phyloP scores from a whole-genome alignment of 2,888 invertebrate genomes.

The Temnothorax rugatulus region DNA sequence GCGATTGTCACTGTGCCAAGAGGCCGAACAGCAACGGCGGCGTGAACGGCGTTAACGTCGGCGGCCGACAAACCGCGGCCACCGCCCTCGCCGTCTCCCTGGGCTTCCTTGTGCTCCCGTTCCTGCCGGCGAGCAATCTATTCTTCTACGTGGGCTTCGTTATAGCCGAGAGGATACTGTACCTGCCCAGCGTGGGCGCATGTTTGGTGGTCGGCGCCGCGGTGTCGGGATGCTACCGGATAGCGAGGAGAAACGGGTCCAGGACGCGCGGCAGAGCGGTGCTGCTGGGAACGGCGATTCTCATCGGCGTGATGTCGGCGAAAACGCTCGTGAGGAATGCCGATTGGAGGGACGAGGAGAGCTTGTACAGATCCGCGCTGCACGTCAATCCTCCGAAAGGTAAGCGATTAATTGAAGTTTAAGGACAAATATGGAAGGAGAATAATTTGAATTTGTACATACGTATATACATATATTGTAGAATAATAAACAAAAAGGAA shows the following conservation, averaged over 20 bases:
- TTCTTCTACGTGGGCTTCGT: conserved; percentile 99
- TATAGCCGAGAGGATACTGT: conserved; percentile 97
- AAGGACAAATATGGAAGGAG: background rate
- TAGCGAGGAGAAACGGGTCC: conserved; percentile 85
- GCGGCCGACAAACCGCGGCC: conserved; percentile 85
- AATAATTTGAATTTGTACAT: background rate
- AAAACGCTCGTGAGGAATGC: conserved; percentile 94
- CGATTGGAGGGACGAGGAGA: conserved; percentile 98
- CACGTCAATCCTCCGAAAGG: conserved; percentile 99
- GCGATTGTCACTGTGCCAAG: conserved; percentile 86
- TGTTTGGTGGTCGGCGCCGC: conserved; percentile 94
- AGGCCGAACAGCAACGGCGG: conserved; percentile 78
- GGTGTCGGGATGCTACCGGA: conserved; percentile 82
- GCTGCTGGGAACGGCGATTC: conserved; percentile 83
- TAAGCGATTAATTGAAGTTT: conserved; percentile 85
- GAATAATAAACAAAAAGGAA: background rate
- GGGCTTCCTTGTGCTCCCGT: conserved; percentile 94
- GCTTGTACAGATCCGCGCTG: conserved; percentile 96
- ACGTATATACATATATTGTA: background rate
- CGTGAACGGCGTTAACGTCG: conserved; percentile 86
- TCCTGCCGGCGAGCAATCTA: conserved; percentile 97
- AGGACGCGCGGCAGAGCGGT: conserved; percentile 81
- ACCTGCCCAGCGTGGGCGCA: conserved; percentile 98
- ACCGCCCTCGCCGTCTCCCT: conserved; percentile 89
- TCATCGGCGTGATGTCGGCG: conserved; percentile 90